These are phyloP conservation scores for Pantherophis alleghaniensis DNA, from an alignment of 2,797 vertebrate species.

Conservation along the genomic window DNA sequence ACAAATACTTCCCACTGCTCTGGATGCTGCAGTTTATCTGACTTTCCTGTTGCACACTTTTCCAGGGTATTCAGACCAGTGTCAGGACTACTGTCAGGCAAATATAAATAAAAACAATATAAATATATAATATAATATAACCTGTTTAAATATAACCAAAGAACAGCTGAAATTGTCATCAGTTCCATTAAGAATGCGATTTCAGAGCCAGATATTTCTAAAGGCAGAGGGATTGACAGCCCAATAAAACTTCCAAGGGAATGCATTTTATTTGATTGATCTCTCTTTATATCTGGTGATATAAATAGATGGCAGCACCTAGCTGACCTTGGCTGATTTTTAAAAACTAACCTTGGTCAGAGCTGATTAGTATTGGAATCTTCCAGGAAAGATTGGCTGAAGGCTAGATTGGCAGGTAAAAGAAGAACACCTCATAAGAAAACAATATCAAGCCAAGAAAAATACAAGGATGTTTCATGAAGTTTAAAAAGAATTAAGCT, in stretches of 20 bases:
- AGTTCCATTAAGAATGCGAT: background rate
- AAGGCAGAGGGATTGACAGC: background rate
- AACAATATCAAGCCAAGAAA: background rate
- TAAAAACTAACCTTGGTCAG: background rate
- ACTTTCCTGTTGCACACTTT: background rate
- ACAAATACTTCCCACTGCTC: background rate
- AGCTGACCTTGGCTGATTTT: background rate
- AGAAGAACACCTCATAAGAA: background rate
- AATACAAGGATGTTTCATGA: background rate
- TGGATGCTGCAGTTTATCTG: background rate
- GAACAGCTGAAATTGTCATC: background rate
- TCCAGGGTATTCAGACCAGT: background rate
- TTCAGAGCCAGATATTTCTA: background rate
- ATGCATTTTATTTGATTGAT: background rate
- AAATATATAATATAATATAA: background rate
- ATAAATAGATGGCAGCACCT: background rate
- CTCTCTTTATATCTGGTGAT: too few species aligned
- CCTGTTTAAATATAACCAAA: background rate
- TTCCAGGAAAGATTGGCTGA: background rate
- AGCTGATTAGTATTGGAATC: background rate
- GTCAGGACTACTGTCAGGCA: background rate
- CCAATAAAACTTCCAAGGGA: background rate
- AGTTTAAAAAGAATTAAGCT: background rate
- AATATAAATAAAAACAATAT: background rate
- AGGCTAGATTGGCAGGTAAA: background rate